phyloP scores from a whole-genome alignment of 1,140 invertebrate genomes.

The Drosophila serrata region DNA sequence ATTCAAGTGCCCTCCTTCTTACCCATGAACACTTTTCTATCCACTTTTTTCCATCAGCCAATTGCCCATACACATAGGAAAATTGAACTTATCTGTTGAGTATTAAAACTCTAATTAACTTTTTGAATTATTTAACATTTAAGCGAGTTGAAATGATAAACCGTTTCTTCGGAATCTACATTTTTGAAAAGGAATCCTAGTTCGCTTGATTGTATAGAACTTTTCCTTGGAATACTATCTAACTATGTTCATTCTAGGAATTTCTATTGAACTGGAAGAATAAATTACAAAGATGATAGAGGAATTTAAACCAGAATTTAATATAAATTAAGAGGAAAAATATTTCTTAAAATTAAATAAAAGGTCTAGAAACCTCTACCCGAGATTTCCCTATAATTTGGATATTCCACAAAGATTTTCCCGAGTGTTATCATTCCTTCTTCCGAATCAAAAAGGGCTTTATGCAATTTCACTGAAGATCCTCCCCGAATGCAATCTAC shows the following conservation, averaged over 20 bases:
- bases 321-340: not conserved
- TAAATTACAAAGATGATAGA: not conserved
- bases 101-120: not conserved
- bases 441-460: not conserved
- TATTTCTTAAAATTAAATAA: not conserved
- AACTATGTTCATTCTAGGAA: no score
- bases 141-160: not conserved
- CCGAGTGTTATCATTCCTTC: not conserved
- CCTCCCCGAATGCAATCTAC: not conserved
- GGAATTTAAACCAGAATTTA: fast-evolving
- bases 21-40: conserved; percentile 7
- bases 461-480: not conserved
- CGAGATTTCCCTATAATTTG: not conserved
- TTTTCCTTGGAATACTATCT: no score
- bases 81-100: not conserved
- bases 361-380: not conserved
- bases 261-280: not conserved
- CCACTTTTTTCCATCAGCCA: not conserved
- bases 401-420: not conserved
- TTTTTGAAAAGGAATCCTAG: not conserved
- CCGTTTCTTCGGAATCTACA: not conserved
- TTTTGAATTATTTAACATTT: not conserved
- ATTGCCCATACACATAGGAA: conserved; percentile 11
- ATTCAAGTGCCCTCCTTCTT: conserved; percentile 25
- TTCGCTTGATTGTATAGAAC: not conserved